Percentiles rank a stretch among this genome's conserved stretches.
Evolutionary conservation across 1,140 invertebrate species (phyloP).

Genomic region (Calosoma granatense): DNA sequence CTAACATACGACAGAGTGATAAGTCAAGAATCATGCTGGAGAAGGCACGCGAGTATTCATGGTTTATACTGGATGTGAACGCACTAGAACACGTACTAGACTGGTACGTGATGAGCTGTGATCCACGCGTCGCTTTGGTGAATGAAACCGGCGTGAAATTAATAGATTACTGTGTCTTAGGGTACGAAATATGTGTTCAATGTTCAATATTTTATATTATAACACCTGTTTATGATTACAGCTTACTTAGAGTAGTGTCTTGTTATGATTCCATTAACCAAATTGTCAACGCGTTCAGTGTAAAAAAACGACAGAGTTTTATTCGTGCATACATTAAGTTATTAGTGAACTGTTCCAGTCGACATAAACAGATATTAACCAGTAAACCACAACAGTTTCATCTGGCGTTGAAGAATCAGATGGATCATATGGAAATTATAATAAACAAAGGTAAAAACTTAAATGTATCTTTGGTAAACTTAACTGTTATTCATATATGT

Average conservation of each 20-base stretch:
- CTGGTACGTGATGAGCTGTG: slow-evolving; percentile 68
- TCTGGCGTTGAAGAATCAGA: slow-evolving; percentile 20
- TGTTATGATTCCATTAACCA: slow-evolving; percentile 19
- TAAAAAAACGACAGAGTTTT: slow-evolving; percentile 28
- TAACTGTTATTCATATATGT: too few species aligned
- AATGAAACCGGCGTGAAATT: slow-evolving; percentile 26
- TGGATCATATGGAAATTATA: slow-evolving; percentile 25
- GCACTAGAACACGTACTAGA: slow-evolving; percentile 58
- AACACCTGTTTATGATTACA: too few species aligned
- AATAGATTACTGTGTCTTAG: slow-evolving; percentile 35
- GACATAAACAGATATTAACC: slow-evolving; percentile 22
- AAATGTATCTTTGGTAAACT: too few species aligned
- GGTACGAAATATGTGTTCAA: slow-evolving; percentile 31
- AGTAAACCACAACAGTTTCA: slow-evolving; percentile 23
- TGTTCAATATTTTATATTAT: too few species aligned
- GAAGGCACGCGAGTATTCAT: slow-evolving; percentile 49
- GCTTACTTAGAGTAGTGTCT: slow-evolving; percentile 27
- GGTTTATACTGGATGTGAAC: slow-evolving; percentile 56
- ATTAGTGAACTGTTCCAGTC: slow-evolving; percentile 25
- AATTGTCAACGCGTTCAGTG: not conserved
- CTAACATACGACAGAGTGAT: slow-evolving; percentile 44
- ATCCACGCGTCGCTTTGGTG: slow-evolving; percentile 56
- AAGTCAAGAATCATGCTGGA: slow-evolving; percentile 41
- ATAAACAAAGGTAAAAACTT: slow-evolving; percentile 13
- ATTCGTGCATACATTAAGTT: slow-evolving; percentile 29